Base-by-base conservation (phyloP, 2,113 vertebrate species). In the Apteryx owenii region DNA sequence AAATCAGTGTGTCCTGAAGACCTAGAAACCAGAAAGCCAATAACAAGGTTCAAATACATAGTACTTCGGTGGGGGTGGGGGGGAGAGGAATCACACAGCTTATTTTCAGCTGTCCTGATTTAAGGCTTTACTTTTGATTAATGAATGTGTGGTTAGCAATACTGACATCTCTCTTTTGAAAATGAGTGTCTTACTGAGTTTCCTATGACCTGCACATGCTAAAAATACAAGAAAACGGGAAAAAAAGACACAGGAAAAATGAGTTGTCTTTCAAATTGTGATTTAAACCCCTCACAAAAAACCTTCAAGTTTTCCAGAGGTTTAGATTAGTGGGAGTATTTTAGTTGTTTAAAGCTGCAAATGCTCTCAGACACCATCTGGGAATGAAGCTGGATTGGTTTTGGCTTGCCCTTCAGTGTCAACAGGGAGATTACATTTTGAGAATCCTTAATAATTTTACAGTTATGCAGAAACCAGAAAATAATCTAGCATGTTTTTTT, bases 181-280 rank as follows among this genome's bases (percentile, higher is more conserved):
- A 90, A 40, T 64, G 48, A 11, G 50, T 36, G 15, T 88, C 76
- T 88, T 83, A 42, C 54, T 85, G 64, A 73, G 53, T 79, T 87
- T 89, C 51, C 46, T 94, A 71, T 51, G 90, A 69, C 69, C 17
- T 88, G 31, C 16, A 54, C 12, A 29, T 64, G 7, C 72, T 86
- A 92, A 96, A 94, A 96, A 93, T 88, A 78, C 72, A 88, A 40
- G 23, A 48, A 36, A 85, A 33, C 12, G 36, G 66, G 26, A 42
- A 53, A 23, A 73, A 16, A 73, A 36, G 19, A 26, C 7, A 71
- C 31, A 31, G 16, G 66, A 91, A 87, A n/a, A 95, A 94, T 71
- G 48, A 19, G 28, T 16, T 82, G 40, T 72, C 0, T 21, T 93
- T 58, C 75, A 84, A 89, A 21, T 0, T 93, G 61, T 38, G 22